These are phyloP conservation scores for Ditylenchus weischeri DNA, from an alignment of 2,888 invertebrate species.

Conservation along the genomic window DNA sequence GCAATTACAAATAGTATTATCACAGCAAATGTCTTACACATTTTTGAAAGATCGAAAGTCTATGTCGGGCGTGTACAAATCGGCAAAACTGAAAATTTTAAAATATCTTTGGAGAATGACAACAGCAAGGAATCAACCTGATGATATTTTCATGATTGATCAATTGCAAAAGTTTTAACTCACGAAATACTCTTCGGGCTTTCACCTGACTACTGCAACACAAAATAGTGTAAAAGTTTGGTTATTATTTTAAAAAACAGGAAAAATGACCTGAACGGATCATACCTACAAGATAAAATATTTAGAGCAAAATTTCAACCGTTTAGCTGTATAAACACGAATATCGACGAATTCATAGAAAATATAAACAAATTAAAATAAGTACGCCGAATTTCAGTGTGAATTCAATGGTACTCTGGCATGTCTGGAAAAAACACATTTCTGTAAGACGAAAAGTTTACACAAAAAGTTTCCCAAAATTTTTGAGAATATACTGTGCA, in stretches of 20 bases:
- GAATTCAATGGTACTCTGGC: no score
- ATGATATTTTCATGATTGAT: constrained; percentile 99
- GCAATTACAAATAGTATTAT: not conserved
- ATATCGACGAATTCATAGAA: no score
- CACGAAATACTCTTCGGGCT: constrained; percentile 92
- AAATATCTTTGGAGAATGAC: no score
- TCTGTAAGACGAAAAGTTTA: no score
- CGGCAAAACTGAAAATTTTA: no score
- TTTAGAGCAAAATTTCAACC: not conserved
- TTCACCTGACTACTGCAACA: constrained; percentile 17
- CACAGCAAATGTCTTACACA: constrained; percentile 38
- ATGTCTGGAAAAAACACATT: no score
- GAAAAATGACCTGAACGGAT: constrained; percentile 22
- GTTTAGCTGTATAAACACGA: no score
- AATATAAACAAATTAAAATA: no score
- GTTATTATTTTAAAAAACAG: not conserved
- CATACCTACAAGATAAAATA: constrained; percentile 7
- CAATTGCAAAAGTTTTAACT: constrained; percentile 88
- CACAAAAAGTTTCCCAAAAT: no score
- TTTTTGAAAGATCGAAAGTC: constrained; percentile 43
- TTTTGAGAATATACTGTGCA: no score
- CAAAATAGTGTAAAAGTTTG: not conserved
- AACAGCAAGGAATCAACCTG: constrained; percentile 31
- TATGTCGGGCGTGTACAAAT: constrained; percentile 37
- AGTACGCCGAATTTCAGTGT: no score